Evolutionary conservation across 2,888 invertebrate genomes (phyloP).

Genomic region (Melinaea menophilus): DNA sequence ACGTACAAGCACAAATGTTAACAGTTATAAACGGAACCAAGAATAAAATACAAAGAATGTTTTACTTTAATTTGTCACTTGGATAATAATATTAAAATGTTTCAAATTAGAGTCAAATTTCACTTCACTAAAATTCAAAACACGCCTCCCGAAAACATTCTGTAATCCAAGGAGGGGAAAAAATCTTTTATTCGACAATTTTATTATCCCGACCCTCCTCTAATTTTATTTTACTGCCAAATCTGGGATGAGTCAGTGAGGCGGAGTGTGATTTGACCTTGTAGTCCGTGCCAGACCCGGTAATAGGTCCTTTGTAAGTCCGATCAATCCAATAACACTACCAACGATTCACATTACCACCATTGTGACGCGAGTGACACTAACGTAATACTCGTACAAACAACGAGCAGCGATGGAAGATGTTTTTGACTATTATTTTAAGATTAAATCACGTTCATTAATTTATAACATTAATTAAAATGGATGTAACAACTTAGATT

Average conservation of each 20-base stretch:
- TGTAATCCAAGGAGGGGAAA: slow-evolving; percentile 16
- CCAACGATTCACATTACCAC: slow-evolving; percentile 46
- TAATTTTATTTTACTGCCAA: slow-evolving; percentile 30
- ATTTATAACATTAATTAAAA: background rate
- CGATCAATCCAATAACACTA: slow-evolving; percentile 62
- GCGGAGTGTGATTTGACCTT: slow-evolving; percentile 56
- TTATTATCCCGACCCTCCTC: slow-evolving; percentile 25
- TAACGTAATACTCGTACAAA: background rate
- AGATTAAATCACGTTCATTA: background rate
- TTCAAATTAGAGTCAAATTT: background rate
- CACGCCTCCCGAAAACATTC: slow-evolving; percentile 13
- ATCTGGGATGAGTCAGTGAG: slow-evolving; percentile 40
- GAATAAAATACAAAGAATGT: too few relatives aligned
- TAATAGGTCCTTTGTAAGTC: slow-evolving; percentile 67
- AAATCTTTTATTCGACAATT: slow-evolving; percentile 22
- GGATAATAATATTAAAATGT: too few relatives aligned
- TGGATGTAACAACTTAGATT: background rate
- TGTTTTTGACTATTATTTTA: background rate
- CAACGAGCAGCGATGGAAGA: background rate
- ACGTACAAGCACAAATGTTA: too few relatives aligned
- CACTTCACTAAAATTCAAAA: slow-evolving; percentile 14
- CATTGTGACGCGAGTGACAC: slow-evolving; percentile 10
- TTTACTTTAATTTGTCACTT: too few relatives aligned
- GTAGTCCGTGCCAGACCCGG: slow-evolving; percentile 53
- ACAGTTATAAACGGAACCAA: too few relatives aligned